Evolutionary conservation across 2,113 vertebrate genomes (phyloP).

Genomic region (Calyptommatus sinebrachiatus): DNA sequence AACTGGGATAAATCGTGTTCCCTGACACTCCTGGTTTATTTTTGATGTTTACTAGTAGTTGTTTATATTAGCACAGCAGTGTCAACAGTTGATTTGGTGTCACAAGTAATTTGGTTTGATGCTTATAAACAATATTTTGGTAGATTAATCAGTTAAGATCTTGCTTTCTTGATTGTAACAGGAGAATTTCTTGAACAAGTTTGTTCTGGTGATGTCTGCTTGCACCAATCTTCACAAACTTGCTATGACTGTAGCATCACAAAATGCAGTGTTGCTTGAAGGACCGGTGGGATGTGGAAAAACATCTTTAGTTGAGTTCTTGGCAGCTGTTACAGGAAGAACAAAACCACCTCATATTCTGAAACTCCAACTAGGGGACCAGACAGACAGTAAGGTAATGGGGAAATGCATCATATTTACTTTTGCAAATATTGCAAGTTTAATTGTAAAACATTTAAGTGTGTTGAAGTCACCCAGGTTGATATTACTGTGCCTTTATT

Average conservation of each 20-base stretch:
- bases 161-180: constrained; percentile 45
- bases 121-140: neutral
- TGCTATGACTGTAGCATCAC: constrained; percentile 86
- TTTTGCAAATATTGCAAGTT: neutral
- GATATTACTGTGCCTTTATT: neutral
- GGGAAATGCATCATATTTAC: neutral
- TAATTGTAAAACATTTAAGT: neutral
- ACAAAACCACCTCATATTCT: constrained; percentile 83
- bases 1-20: neutral
- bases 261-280: constrained; percentile 90
- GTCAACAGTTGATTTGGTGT: neutral
- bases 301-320: constrained; percentile 87
- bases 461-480: too few relatives aligned
- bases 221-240: constrained; percentile 87
- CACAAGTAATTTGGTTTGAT: neutral
- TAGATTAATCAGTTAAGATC: neutral
- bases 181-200: constrained; percentile 47
- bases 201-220: constrained; percentile 89
- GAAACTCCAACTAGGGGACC: constrained; percentile 96
- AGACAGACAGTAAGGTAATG: constrained; percentile 96
- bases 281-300: constrained; percentile 96
- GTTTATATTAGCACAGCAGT: neutral
- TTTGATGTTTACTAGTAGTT: neutral
- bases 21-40: neutral
- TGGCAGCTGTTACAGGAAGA: constrained; percentile 87